Percentiles rank a stretch among this genome's conserved stretches.
phyloP scores from a whole-genome alignment of 2,888 invertebrate species.

The Synanthedon tipuliformis region DNA sequence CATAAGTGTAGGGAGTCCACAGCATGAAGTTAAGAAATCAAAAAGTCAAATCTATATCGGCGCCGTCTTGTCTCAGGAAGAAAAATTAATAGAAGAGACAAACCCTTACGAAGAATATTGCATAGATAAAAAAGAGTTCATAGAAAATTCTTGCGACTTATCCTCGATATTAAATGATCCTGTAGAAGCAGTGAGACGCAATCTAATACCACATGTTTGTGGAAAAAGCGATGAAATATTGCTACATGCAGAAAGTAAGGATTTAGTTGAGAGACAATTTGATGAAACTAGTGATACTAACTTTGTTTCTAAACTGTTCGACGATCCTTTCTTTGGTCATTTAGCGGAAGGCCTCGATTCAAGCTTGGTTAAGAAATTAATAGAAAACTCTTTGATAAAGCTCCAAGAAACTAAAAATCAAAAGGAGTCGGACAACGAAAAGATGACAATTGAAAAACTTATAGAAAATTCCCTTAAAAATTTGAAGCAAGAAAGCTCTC shows the following conservation, averaged over 20 bases:
- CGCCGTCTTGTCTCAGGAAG: constrained; percentile 37
- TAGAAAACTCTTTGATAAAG: constrained; percentile 76
- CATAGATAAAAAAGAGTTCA: constrained; percentile 22
- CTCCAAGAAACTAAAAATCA: constrained; percentile 62
- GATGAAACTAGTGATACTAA: constrained; percentile 32
- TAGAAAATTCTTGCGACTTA: constrained; percentile 41
- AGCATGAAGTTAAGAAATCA: constrained; percentile 49
- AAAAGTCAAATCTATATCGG: constrained; percentile 67
- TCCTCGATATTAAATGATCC: constrained; percentile 75
- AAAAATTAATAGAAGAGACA: constrained; percentile 26
- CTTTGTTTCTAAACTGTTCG: constrained; percentile 71
- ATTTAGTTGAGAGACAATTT: constrained; percentile 19
- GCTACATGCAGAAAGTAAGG: background rate
- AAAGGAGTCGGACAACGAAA: constrained; percentile 55
- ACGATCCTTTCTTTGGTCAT: constrained; percentile 74
- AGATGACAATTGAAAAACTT: constrained; percentile 60
- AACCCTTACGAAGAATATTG: constrained; percentile 60
- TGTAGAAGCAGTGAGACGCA: constrained; percentile 80
- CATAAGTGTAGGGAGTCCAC: constrained; percentile 70
- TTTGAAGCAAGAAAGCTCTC: constrained; percentile 43
- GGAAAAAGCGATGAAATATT: constrained; percentile 62
- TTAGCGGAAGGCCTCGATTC: constrained; percentile 73
- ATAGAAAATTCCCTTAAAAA: constrained; percentile 61
- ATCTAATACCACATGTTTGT: constrained; percentile 82
- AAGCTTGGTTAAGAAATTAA: constrained; percentile 72